phyloP scores from a whole-genome alignment of 2,888 invertebrate species.

The Papilio demoleus region DNA sequence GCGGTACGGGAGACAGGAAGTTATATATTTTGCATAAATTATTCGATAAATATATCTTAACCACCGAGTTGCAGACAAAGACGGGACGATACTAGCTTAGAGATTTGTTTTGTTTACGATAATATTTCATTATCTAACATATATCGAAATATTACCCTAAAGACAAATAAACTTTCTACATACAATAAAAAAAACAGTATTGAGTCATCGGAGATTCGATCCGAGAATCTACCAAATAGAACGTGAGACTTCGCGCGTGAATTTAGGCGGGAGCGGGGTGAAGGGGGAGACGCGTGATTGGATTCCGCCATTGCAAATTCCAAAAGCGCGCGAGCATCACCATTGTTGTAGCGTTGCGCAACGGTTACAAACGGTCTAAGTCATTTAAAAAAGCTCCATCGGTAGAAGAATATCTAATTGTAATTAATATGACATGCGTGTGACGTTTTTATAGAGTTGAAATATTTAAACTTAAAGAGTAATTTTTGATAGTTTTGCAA shows the following conservation, averaged over 20 bases:
- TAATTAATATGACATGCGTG: background rate
- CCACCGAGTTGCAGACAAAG: background rate
- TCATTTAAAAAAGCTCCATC: background rate
- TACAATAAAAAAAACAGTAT: slow-evolving; percentile 44
- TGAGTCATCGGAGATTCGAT: slow-evolving; percentile 47
- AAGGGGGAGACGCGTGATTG: slow-evolving; percentile 56
- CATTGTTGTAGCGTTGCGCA: slow-evolving; percentile 36
- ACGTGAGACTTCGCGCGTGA: slow-evolving; percentile 66
- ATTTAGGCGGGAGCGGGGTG: slow-evolving; percentile 49
- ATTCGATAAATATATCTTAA: slow-evolving; percentile 19
- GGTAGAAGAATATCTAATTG: background rate
- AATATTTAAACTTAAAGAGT: background rate
- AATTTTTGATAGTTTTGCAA: background rate
- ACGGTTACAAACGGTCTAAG: slow-evolving; percentile 10
- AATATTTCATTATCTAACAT: slow-evolving; percentile 2
- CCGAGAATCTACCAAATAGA: slow-evolving; percentile 55
- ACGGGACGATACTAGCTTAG: background rate
- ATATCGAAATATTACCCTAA: background rate
- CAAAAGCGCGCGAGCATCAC: slow-evolving; percentile 29
- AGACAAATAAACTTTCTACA: slow-evolving; percentile 1
- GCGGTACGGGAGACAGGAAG: slow-evolving; percentile 9
- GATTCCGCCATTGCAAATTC: slow-evolving; percentile 50
- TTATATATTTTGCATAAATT: slow-evolving; percentile 23
- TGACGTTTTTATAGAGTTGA: too few species aligned
- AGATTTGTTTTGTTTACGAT: background rate